phyloP scores from a whole-genome alignment of 1,140 invertebrate species.

The Ceratoteleas bidentatus region DNA sequence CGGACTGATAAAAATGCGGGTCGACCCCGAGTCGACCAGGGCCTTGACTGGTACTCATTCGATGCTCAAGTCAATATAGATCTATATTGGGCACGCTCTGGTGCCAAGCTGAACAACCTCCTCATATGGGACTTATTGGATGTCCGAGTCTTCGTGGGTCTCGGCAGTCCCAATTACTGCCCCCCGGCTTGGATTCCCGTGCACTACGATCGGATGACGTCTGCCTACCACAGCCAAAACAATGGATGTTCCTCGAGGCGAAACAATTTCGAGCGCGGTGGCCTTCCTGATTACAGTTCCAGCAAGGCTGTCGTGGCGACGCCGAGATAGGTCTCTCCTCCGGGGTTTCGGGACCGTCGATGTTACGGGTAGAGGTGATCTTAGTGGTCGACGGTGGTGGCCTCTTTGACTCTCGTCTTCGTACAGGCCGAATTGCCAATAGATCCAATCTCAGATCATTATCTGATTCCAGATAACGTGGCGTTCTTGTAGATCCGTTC shows the following conservation, averaged over 20 bases:
- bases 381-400: too few species aligned
- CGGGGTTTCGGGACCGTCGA: too few species aligned
- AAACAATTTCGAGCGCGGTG: not conserved
- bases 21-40: not conserved
- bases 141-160: too few species aligned
- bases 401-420: too few species aligned
- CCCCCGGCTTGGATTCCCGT: not conserved
- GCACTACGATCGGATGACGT: not conserved
- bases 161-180: not conserved
- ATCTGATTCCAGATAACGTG: too few species aligned
- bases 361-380: too few species aligned
- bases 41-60: not conserved
- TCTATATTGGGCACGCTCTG: too few species aligned
- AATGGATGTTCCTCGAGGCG: not conserved
- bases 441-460: too few species aligned
- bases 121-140: not conserved
- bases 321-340: too few species aligned
- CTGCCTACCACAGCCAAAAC: not conserved
- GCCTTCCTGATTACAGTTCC: not conserved
- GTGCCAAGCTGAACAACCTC: not conserved
- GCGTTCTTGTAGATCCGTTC: too few species aligned
- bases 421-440: too few species aligned
- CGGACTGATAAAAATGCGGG: not conserved
- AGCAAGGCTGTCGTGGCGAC: too few species aligned
- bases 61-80: not conserved